Percentiles rank a stretch among this genome's conserved stretches.
These are phyloP conservation scores for Phymastichus coffea DNA, from an alignment of 1,140 invertebrate genomes.

Conservation along the genomic window DNA sequence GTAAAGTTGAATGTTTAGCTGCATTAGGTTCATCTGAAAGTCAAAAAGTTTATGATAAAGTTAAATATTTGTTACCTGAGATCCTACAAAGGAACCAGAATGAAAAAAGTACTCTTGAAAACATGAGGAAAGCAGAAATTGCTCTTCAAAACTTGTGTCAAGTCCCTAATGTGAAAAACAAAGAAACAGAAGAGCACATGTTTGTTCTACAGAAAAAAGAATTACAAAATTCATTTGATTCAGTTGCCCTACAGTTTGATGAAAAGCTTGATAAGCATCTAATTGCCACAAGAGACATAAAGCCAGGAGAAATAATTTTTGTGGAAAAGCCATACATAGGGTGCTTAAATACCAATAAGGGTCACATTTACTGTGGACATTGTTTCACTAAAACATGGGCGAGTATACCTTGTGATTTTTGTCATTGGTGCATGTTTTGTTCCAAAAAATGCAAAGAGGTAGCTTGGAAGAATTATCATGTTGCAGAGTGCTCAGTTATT, in stretches of 20 bases:
- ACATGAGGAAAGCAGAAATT: neutral
- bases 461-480: slow-evolving; percentile 67
- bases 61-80: neutral
- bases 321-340: slow-evolving; percentile 74
- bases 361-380: slow-evolving; percentile 67
- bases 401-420: slow-evolving; percentile 64
- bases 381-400: slow-evolving; percentile 65
- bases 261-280: slow-evolving; percentile 63
- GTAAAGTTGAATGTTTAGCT: neutral
- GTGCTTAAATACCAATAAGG: slow-evolving; percentile 62
- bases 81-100: neutral
- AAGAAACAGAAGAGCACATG: neutral
- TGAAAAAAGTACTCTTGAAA: neutral
- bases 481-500: slow-evolving; percentile 73
- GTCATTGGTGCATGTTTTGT: slow-evolving; percentile 71
- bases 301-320: slow-evolving; percentile 73
- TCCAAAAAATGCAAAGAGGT: slow-evolving; percentile 63
- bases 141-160: neutral
- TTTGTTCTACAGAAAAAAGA: neutral
- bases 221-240: slow-evolving; percentile 52
- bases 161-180: neutral
- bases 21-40: neutral
- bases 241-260: slow-evolving; percentile 54
- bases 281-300: slow-evolving; percentile 62
- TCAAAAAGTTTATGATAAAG: neutral